These are phyloP conservation scores for Glandiceps talaboti DNA, from an alignment of 53 echinoderm and acorn worm genomes.

Conservation along the genomic window DNA sequence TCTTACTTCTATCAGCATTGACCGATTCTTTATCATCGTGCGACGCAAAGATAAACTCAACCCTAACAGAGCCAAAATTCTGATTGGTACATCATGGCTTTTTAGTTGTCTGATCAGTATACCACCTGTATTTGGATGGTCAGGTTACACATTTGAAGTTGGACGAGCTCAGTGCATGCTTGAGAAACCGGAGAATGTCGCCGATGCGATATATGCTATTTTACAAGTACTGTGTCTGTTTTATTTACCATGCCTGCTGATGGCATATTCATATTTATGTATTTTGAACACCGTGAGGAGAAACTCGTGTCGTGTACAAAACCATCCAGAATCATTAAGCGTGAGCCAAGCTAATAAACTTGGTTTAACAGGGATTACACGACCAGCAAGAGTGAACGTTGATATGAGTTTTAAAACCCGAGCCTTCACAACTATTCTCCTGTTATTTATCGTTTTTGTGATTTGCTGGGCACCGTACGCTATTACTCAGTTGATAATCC, in stretches of 20 bases:
- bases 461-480: conserved; percentile 93
- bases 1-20: conserved; percentile 86
- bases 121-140: conserved; percentile 64
- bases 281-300: conserved; percentile 93
- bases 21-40: conserved; percentile 95
- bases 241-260: conserved; percentile 67
- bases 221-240: conserved; percentile 62
- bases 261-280: conserved; percentile 84
- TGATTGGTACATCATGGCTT: conserved; percentile 74
- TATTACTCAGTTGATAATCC: conserved; percentile 29
- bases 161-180: conserved; percentile 70
- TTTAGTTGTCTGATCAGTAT: conserved; percentile 71
- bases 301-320: conserved; percentile 84
- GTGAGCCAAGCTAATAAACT: conserved; percentile 96
- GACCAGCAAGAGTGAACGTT: conserved; percentile 78
- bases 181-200: conserved; percentile 6
- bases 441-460: conserved; percentile 83
- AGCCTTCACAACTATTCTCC: conserved; percentile 93
- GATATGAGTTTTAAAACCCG: conserved; percentile 99
- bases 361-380: conserved; percentile 59
- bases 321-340: conserved; percentile 85
- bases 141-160: conserved; percentile 25
- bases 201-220: conserved; percentile 44
- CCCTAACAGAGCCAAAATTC: conserved; percentile 70
- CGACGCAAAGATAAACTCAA: conserved; percentile 92